Percentiles rank a stretch among this genome's conserved stretches.
Evolutionary conservation across 1,140 invertebrate species (phyloP).

Genomic region (Akabosia matsudoensis): DNA sequence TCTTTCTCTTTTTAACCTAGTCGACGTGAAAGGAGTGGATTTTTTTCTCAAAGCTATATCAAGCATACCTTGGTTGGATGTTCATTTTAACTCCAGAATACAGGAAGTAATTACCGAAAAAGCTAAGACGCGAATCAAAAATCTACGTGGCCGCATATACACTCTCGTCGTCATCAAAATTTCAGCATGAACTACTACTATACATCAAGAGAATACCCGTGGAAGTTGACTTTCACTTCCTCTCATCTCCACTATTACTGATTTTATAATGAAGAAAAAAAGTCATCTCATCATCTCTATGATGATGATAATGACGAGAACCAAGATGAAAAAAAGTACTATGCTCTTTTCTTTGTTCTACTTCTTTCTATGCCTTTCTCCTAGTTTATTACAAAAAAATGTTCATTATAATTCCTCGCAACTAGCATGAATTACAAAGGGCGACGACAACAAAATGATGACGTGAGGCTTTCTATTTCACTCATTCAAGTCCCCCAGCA

Average conservation of each 20-base stretch:
- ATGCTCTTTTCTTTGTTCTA: neutral
- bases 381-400: slow-evolving; percentile 24
- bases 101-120: slow-evolving; percentile 23
- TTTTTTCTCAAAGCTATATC: no score
- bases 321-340: neutral
- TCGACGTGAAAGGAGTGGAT: no score
- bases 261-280: neutral
- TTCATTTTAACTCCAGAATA: neutral
- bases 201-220: neutral
- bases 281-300: neutral
- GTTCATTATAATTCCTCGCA: slow-evolving; percentile 19
- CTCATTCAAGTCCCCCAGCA: neutral
- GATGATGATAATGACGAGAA: neutral
- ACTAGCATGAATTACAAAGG: slow-evolving; percentile 19
- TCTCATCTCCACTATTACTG: no score
- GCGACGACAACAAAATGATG: neutral
- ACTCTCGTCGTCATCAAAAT: neutral
- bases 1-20: no score
- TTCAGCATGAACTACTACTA: neutral
- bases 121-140: neutral
- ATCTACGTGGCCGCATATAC: neutral
- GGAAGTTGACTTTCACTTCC: neutral
- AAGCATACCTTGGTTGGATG: no score
- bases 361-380: neutral
- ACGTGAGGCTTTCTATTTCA: neutral